Conservation (phyloP, 2,888 invertebrate species). For the Ganaspis brasiliensis region DNA sequence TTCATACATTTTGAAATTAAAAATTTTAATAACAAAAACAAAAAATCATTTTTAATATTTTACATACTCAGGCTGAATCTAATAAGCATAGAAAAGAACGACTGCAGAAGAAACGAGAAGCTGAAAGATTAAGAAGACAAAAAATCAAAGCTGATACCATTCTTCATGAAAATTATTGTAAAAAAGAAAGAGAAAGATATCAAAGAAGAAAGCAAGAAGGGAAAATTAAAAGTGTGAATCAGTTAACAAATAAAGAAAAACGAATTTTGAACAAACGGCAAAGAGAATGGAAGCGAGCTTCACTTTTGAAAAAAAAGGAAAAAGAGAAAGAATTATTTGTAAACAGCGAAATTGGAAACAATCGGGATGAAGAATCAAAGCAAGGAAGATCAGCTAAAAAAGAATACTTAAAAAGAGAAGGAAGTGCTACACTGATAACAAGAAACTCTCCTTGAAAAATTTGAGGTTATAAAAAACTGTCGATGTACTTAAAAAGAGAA, state of each 20-base stretch:
- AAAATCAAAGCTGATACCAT: neutral
- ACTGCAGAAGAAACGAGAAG: conserved; percentile 44
- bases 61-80: neutral
- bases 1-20: neutral
- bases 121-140: conserved; percentile 44
- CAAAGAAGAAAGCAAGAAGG: neutral
- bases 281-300: conserved; percentile 6
- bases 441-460: neutral
- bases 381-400: neutral
- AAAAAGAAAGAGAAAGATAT: neutral
- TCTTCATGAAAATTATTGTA: neutral
- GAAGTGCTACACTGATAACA: neutral
- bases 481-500: neutral
- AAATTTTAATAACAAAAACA: too few relatives aligned
- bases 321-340: too few relatives aligned
- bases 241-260: conserved; percentile 46
- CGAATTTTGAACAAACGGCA: conserved; percentile 49
- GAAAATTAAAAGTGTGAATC: neutral
- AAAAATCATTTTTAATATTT: too few relatives aligned
- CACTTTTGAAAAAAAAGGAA: neutral
- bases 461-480: neutral
- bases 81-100: neutral
- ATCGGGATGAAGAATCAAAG: too few relatives aligned
- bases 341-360: too few relatives aligned
- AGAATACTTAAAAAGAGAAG: neutral